These are phyloP conservation scores for Cosmorhoe ocellata DNA, from an alignment of 2,888 invertebrate genomes.

Conservation along the genomic window DNA sequence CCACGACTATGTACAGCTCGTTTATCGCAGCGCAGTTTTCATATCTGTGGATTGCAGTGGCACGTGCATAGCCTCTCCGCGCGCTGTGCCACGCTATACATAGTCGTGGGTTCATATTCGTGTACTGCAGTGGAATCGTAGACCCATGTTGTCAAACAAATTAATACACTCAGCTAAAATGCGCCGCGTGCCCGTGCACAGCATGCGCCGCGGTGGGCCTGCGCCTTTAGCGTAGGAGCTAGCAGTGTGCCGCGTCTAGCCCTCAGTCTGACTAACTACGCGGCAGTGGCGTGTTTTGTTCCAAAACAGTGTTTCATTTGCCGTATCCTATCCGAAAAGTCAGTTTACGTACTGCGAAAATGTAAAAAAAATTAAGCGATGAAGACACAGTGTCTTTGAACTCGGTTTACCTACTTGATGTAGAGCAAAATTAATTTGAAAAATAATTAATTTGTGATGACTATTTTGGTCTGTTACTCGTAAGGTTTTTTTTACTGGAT, in stretches of 20 bases:
- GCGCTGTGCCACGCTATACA: too few relatives aligned
- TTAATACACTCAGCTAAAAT: too few relatives aligned
- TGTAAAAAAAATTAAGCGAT: conserved; percentile 8
- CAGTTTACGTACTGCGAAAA: conserved; percentile 16
- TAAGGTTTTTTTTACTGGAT: neutral
- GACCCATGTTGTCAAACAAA: too few relatives aligned
- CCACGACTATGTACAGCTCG: too few relatives aligned
- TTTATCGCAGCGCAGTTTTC: too few relatives aligned
- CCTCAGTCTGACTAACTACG: conserved; percentile 37
- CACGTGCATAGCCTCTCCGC: too few relatives aligned
- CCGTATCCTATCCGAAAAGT: conserved; percentile 25
- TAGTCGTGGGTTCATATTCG: too few relatives aligned
- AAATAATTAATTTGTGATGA: neutral
- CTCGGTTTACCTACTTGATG: conserved; percentile 4
- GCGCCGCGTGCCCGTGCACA: too few relatives aligned
- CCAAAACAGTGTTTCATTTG: conserved; percentile 38
- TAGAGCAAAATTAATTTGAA: neutral
- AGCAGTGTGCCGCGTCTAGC: conserved; percentile 37
- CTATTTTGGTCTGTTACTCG: neutral
- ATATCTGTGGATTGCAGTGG: too few relatives aligned
- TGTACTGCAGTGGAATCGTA: too few relatives aligned
- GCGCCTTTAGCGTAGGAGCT: conserved; percentile 46
- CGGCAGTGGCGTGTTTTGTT: conserved; percentile 50
- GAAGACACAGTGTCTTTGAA: conserved; percentile 3
- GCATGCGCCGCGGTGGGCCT: too few relatives aligned